These are phyloP conservation scores for Mactra quadrangularis DNA, from an alignment of 1,140 invertebrate species.

Conservation along the genomic window DNA sequence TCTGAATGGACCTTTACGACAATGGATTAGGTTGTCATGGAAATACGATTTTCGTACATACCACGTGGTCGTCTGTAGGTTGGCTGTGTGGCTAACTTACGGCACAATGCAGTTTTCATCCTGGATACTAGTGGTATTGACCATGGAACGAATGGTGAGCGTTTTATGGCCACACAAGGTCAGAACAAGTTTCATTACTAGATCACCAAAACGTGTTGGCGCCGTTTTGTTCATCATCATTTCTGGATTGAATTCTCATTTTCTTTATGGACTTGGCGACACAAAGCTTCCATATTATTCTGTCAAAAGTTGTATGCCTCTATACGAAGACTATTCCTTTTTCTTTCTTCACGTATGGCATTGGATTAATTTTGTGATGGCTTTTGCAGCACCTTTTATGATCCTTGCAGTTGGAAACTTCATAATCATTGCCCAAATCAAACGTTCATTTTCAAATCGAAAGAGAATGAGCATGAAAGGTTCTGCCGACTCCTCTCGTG, in stretches of 20 bases:
- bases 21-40: constrained; percentile 64
- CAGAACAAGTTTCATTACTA: constrained; percentile 41
- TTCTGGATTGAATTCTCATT: constrained; percentile 37
- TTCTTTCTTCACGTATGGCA: constrained; percentile 44
- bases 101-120: constrained; percentile 59
- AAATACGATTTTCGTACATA: constrained; percentile 60
- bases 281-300: neutral
- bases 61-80: constrained; percentile 61
- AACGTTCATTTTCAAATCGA: neutral
- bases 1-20: constrained; percentile 64
- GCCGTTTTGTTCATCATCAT: neutral
- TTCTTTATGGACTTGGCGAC: constrained; percentile 22
- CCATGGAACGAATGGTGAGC: constrained; percentile 67
- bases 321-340: constrained; percentile 17
- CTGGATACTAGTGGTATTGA: constrained; percentile 71
- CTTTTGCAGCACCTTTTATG: constrained; percentile 15
- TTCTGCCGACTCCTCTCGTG: neutral
- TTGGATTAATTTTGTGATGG: constrained; percentile 37
- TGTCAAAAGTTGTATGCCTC: constrained; percentile 8
- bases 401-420: constrained; percentile 27
- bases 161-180: constrained; percentile 67
- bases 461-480: constrained; percentile 7
- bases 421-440: constrained; percentile 17
- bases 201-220: neutral
- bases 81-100: constrained; percentile 65